These are phyloP conservation scores for Metalampra italica DNA, from an alignment of 2,888 invertebrate species.

Conservation along the genomic window DNA sequence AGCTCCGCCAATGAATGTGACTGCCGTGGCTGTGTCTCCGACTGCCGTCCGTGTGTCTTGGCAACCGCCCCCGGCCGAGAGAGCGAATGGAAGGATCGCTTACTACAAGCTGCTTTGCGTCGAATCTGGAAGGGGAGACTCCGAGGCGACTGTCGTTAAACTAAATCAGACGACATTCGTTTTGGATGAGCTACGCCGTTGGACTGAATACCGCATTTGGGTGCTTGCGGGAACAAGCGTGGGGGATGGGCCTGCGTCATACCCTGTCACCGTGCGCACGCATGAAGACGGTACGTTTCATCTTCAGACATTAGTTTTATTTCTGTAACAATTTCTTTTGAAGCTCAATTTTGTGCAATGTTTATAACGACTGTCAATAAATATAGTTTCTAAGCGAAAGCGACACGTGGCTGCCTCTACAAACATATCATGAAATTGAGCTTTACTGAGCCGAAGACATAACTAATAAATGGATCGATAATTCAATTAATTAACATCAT, in stretches of 20 bases:
- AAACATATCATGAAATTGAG: conserved; percentile 46
- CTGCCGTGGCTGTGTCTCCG: conserved; percentile 91
- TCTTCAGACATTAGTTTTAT: conserved; percentile 11
- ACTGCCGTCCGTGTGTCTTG: conserved; percentile 93
- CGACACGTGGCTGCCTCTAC: too few relatives aligned
- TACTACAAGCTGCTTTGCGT: conserved; percentile 97
- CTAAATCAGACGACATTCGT: conserved; percentile 88
- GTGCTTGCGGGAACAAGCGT: conserved; percentile 97
- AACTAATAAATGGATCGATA: conserved; percentile 28
- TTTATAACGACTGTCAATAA: conserved; percentile 12
- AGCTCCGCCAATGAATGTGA: conserved; percentile 97
- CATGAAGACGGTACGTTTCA: conserved; percentile 98
- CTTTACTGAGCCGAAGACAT: conserved; percentile 38
- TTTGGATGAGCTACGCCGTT: conserved; percentile 93
- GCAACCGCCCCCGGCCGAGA: conserved; percentile 94
- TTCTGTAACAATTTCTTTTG: conserved; percentile 8
- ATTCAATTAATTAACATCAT: conserved; percentile 34
- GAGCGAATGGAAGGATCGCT: conserved; percentile 94
- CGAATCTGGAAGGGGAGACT: conserved; percentile 90
- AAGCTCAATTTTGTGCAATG: conserved; percentile 33
- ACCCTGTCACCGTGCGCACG: conserved; percentile 94
- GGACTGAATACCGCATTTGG: conserved; percentile 98
- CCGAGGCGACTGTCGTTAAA: conserved; percentile 88
- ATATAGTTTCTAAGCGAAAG: neutral
- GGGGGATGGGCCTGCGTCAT: conserved; percentile 96